A percentile compares a stretch with the other conserved stretches of the same genome.
phyloP scores from a whole-genome alignment of 2,113 vertebrate genomes.

The Narcine bancroftii region DNA sequence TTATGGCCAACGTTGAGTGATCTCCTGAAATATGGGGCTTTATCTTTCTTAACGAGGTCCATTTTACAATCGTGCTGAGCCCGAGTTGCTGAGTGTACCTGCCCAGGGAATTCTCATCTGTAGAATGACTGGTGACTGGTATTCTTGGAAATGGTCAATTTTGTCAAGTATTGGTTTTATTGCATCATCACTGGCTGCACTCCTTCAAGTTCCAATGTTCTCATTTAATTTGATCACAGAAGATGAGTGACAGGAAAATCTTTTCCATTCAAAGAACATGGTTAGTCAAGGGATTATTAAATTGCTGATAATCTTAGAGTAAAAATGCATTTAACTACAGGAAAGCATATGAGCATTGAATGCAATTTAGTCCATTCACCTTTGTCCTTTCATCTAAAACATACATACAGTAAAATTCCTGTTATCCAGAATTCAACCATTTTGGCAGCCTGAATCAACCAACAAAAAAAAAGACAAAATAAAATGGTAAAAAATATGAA shows the following conservation, averaged over 20 bases:
- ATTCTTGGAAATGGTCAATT: neutral
- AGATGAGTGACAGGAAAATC: neutral
- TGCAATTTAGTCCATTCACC: neutral
- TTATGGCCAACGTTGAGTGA: neutral
- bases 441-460: too few species aligned
- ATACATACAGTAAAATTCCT: too few species aligned
- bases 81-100: neutral
- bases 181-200: neutral
- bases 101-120: neutral
- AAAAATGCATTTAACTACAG: neutral
- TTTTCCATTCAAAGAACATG: neutral
- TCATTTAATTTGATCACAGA: neutral
- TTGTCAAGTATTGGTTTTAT: neutral
- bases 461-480: too few species aligned
- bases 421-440: too few species aligned
- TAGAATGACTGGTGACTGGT: neutral
- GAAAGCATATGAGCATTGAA: neutral
- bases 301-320: neutral
- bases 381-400: neutral
- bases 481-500: too few species aligned
- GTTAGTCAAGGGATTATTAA: neutral
- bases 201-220: slow-evolving; percentile 9
- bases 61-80: slow-evolving; percentile 8
- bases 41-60: neutral
- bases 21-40: slow-evolving; percentile 28